These are phyloP conservation scores for Philhelius pedissequus DNA, from an alignment of 2,888 invertebrate species.

Conservation along the genomic window DNA sequence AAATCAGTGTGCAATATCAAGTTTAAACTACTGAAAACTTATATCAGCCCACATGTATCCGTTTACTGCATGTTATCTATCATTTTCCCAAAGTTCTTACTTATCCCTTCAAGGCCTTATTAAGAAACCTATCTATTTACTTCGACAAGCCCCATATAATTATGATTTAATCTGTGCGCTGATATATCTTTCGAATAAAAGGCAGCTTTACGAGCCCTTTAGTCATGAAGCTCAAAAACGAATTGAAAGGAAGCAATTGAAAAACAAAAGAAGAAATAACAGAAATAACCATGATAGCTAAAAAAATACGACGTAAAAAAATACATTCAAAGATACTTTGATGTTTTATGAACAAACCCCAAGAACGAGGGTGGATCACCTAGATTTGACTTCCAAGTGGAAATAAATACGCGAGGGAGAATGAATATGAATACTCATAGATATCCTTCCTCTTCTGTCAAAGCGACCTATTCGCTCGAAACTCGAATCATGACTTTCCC, in stretches of 20 bases:
- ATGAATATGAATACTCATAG: slow-evolving; percentile 12
- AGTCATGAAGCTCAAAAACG: slow-evolving; percentile 7
- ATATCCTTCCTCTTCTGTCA: slow-evolving; percentile 8
- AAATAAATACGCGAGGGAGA: slow-evolving; percentile 46
- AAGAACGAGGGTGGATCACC: slow-evolving; percentile 53
- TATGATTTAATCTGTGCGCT: background rate
- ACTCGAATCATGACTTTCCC: slow-evolving; percentile 3
- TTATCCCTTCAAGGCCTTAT: background rate
- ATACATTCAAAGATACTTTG: slow-evolving; percentile 44
- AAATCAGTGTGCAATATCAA: too few species aligned
- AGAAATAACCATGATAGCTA: background rate
- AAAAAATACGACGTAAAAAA: background rate
- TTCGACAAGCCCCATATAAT: background rate
- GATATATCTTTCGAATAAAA: background rate
- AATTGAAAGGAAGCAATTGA: slow-evolving; percentile 1
- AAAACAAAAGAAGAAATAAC: background rate
- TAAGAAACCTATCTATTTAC: background rate
- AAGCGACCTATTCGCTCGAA: slow-evolving; percentile 6
- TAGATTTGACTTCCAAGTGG: slow-evolving; percentile 40
- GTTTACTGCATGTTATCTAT: background rate
- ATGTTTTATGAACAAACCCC: slow-evolving; percentile 26
- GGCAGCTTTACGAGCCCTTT: slow-evolving; percentile 4
- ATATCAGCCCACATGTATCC: too few species aligned
- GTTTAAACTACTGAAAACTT: too few species aligned
- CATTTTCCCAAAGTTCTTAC: background rate